phyloP scores from a whole-genome alignment of 2,888 invertebrate genomes.

The Rhingia rostrata region DNA sequence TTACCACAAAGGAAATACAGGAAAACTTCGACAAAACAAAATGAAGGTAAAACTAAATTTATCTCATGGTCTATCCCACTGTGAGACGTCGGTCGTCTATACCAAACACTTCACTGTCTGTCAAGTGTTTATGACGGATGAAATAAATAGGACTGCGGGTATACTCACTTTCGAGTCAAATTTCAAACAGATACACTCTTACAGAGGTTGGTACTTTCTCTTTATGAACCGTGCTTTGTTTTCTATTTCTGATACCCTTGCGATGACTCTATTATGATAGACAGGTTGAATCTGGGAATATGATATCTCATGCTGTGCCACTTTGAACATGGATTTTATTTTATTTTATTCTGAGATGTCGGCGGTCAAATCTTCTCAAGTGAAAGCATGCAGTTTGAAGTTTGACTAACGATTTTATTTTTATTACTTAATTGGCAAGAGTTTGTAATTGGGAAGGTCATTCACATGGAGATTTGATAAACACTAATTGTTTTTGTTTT shows the following conservation, averaged over 20 bases:
- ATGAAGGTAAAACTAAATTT: background rate
- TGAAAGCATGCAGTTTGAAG: slow-evolving; percentile 29
- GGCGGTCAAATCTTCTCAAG: slow-evolving; percentile 3
- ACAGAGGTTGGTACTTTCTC: slow-evolving; percentile 47
- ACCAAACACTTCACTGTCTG: slow-evolving; percentile 38
- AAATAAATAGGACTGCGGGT: slow-evolving; percentile 10
- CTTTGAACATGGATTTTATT: background rate
- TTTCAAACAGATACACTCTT: slow-evolving; percentile 36
- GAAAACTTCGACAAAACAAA: background rate
- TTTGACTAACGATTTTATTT: background rate
- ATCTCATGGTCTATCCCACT: slow-evolving; percentile 1
- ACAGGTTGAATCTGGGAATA: slow-evolving; percentile 59
- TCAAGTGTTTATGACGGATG: slow-evolving; percentile 46
- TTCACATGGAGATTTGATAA: slow-evolving; percentile 3
- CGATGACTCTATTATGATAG: slow-evolving; percentile 61
- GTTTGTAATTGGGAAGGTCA: background rate
- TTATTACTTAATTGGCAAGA: slow-evolving; percentile 3
- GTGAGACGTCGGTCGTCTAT: background rate
- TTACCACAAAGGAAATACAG: slow-evolving; percentile 22
- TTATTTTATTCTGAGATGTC: background rate
- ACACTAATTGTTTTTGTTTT: background rate
- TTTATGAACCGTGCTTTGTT: background rate
- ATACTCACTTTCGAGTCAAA: slow-evolving; percentile 46
- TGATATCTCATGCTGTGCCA: slow-evolving; percentile 16
- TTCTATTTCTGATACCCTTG: slow-evolving; percentile 48